A percentile compares a stretch with the other conserved stretches of the same genome.
Conservation (phyloP, 2,113 vertebrate genomes). For the Lucifuga dentata region DNA sequence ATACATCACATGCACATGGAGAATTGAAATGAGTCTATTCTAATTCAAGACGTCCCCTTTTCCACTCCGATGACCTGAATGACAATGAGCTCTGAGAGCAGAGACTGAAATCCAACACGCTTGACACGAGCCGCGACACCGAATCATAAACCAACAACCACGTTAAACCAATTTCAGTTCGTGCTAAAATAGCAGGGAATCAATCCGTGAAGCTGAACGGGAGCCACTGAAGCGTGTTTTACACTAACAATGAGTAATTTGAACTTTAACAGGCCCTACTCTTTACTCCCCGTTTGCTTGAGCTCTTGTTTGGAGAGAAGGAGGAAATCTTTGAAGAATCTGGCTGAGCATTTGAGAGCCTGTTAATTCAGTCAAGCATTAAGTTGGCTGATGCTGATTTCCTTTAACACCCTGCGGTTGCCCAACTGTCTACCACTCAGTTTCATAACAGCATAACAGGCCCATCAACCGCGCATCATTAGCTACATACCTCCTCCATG, state of each 20-base stretch:
- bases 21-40: constrained; percentile 46
- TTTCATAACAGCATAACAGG: constrained; percentile 33
- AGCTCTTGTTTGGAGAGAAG: constrained; percentile 23
- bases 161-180: constrained; percentile 40
- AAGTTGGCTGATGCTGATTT: constrained; percentile 54
- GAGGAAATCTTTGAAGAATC: constrained; percentile 30
- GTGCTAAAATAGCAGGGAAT: constrained; percentile 37
- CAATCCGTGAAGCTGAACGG: constrained; percentile 24
- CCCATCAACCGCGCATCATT: constrained; percentile 54
- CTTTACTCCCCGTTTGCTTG: constrained; percentile 8
- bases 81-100: constrained; percentile 20
- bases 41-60: constrained; percentile 21
- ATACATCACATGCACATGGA: not conserved
- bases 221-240: constrained; percentile 22
- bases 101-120: constrained; percentile 1
- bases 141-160: constrained; percentile 24
- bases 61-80: constrained; percentile 34
- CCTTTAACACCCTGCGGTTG: constrained; percentile 62
- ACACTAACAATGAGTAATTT: constrained; percentile 34
- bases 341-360: constrained; percentile 54
- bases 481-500: constrained; percentile 24
- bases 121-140: constrained; percentile 5
- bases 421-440: constrained; percentile 36
- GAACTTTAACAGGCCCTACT: constrained; percentile 8
- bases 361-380: constrained; percentile 65